Conservation (phyloP, 2,113 vertebrate genomes). For the Laticauda laticaudata region DNA sequence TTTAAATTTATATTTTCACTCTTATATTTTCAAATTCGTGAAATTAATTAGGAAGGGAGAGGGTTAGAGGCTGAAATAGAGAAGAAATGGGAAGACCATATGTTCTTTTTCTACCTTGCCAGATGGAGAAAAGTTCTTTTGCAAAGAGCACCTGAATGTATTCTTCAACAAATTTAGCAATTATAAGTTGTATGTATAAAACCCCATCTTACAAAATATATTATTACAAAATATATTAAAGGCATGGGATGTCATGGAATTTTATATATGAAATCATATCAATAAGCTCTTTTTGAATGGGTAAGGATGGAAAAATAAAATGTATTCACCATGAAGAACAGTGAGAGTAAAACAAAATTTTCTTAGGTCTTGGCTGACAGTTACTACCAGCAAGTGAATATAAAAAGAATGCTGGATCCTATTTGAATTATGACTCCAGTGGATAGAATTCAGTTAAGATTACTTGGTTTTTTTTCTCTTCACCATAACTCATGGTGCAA, state of each 20-base stretch:
- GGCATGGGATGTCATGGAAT: conserved; percentile 24
- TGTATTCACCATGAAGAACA: conserved; percentile 35
- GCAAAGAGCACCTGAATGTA: not conserved
- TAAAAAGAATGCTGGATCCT: conserved; percentile 47
- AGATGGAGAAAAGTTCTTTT: conserved; percentile 53
- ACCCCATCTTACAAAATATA: conserved; percentile 16
- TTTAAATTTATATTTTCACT: conserved; percentile 1
- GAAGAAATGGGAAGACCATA: conserved; percentile 19
- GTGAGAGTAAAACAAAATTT: conserved; percentile 45
- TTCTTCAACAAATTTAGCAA: conserved; percentile 53
- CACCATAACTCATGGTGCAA: conserved; percentile 63
- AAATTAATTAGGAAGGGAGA: conserved; percentile 26
- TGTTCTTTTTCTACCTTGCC: conserved; percentile 36
- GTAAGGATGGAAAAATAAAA: conserved; percentile 29
- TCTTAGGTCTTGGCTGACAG: conserved; percentile 20
- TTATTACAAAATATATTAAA: conserved; percentile 34
- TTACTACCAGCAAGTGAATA: conserved; percentile 40
- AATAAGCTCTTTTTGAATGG: conserved; percentile 15
- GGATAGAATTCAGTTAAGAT: conserved; percentile 61
- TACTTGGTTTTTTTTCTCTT: conserved; percentile 51
- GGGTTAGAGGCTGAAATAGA: conserved; percentile 33
- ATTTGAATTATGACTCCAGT: conserved; percentile 55
- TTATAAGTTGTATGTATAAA: conserved; percentile 44
- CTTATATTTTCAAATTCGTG: conserved; percentile 31
- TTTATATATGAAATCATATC: not conserved